Evolutionary conservation across 2,888 invertebrate genomes (phyloP).

Genomic region (Lucinisca nassula): DNA sequence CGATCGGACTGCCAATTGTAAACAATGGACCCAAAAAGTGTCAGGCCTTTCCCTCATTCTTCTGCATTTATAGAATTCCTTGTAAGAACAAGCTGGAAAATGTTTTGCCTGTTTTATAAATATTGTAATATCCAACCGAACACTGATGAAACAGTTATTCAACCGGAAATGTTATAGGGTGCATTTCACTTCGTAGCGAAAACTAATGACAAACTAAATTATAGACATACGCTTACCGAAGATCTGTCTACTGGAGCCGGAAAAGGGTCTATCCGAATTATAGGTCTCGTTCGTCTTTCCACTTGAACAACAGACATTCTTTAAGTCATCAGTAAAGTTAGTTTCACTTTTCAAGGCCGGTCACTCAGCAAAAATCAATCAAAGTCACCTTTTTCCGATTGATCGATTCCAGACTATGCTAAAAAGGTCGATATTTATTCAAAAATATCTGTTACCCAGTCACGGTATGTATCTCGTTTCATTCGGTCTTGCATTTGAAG

Average conservation of each 20-base stretch:
- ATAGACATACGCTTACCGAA: slow-evolving; percentile 53
- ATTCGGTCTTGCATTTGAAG: background rate
- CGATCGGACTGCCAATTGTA: too few relatives aligned
- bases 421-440: background rate
- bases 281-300: slow-evolving; percentile 42
- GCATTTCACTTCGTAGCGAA: too few relatives aligned
- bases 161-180: too few relatives aligned
- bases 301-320: slow-evolving; percentile 37
- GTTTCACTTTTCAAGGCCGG: slow-evolving; percentile 11
- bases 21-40: too few relatives aligned
- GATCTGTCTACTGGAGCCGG: slow-evolving; percentile 67
- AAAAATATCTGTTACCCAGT: slow-evolving; percentile 9
- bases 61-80: too few relatives aligned
- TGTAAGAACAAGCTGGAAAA: too few relatives aligned
- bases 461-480: background rate
- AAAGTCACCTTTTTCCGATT: slow-evolving; percentile 18
- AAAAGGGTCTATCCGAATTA: slow-evolving; percentile 55
- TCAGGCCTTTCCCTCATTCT: too few relatives aligned
- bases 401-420: background rate
- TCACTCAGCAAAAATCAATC: background rate
- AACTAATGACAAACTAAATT: background rate
- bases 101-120: too few relatives aligned
- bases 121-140: too few relatives aligned
- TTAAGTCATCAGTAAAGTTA: background rate
- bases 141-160: too few relatives aligned